A percentile compares a stretch with the other conserved stretches of the same genome.
These are phyloP conservation scores for Oplegnathus fasciatus DNA, from an alignment of 2,113 vertebrate species.

Conservation along the genomic window DNA sequence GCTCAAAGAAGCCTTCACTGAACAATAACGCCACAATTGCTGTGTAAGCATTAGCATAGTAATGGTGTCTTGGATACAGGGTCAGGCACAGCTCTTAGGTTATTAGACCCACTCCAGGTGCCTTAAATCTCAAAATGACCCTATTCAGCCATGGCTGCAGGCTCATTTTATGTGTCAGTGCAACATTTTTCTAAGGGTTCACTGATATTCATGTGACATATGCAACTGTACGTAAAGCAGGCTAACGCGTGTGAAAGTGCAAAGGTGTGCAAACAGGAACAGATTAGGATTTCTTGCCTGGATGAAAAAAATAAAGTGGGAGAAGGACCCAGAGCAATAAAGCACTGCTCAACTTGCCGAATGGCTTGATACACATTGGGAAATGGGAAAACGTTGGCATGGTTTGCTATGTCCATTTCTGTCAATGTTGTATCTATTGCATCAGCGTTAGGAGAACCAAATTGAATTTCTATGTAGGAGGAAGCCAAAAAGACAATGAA, in stretches of 20 bases:
- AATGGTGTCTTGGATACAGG: slow-evolving; percentile 71
- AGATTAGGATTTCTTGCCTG: not conserved
- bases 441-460: not conserved
- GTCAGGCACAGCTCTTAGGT: slow-evolving; percentile 64
- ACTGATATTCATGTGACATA: slow-evolving; percentile 36
- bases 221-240: not conserved
- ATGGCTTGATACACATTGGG: not conserved
- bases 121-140: slow-evolving; percentile 62
- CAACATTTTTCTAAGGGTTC: slow-evolving; percentile 13
- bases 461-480: not conserved
- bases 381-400: not conserved
- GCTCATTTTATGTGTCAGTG: slow-evolving; percentile 43
- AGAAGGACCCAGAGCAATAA: not conserved
- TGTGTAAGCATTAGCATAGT: slow-evolving; percentile 79
- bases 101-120: slow-evolving; percentile 68
- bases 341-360: not conserved
- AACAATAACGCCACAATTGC: slow-evolving; percentile 69
- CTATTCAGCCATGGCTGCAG: slow-evolving; percentile 36
- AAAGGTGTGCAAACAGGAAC: not conserved
- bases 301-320: not conserved
- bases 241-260: not conserved
- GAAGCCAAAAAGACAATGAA: not conserved
- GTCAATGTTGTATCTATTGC: not conserved
- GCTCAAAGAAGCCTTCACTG: slow-evolving; percentile 47
- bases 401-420: not conserved